phyloP scores from a whole-genome alignment of 2,113 vertebrate species.

The Cyrtonyx montezumae region DNA sequence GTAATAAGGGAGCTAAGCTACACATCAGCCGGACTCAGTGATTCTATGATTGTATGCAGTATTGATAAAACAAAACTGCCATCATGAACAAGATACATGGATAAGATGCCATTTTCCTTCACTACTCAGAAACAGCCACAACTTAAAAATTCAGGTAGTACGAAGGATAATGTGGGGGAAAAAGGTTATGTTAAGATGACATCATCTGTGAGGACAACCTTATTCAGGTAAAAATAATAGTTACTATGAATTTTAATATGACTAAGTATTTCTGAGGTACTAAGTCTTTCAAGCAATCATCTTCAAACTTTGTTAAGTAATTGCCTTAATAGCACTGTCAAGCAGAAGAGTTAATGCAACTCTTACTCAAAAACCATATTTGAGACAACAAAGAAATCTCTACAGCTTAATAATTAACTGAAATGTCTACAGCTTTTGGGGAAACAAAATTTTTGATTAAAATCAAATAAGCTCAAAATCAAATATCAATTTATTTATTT shows the following conservation, averaged over 20 bases:
- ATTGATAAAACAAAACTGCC: not conserved
- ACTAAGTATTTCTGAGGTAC: not conserved
- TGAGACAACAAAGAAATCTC: too few relatives aligned
- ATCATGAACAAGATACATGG: not conserved
- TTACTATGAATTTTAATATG: not conserved
- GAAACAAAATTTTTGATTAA: not conserved
- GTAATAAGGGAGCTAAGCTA: not conserved
- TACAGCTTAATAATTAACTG: too few relatives aligned
- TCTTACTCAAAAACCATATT: not conserved
- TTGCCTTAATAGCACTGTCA: not conserved
- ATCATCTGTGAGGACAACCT: not conserved
- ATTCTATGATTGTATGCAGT: not conserved
- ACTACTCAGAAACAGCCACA: not conserved
- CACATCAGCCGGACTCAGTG: not conserved
- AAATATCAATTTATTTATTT: not conserved
- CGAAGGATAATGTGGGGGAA: not conserved
- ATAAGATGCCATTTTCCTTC: not conserved
- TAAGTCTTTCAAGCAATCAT: not conserved
- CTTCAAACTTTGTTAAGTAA: not conserved
- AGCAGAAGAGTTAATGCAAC: not conserved
- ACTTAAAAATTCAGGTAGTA: not conserved
- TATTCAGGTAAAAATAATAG: slow-evolving; percentile 10
- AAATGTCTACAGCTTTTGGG: not conserved
- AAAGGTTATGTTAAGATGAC: not conserved
- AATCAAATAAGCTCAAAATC: not conserved